A percentile compares a stretch with the other conserved stretches of the same genome.
Conservation (phyloP, 1,140 invertebrate species). For the Diuraphis noxia region DNA sequence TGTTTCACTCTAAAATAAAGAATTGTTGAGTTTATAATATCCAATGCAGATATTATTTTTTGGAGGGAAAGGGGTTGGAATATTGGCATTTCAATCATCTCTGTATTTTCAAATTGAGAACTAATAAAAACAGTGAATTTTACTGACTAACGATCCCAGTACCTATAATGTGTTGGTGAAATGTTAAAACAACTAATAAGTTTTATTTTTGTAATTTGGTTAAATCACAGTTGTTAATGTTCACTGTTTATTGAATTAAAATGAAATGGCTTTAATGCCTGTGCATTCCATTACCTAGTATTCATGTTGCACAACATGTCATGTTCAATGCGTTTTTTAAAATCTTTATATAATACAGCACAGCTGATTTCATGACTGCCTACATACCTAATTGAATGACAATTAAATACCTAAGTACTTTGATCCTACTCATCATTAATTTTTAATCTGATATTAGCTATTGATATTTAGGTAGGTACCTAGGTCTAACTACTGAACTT, state of each 20-base stretch:
- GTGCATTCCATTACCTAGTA: not conserved
- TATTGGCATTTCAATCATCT: not conserved
- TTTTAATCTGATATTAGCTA: not conserved
- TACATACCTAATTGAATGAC: not conserved
- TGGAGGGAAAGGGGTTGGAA: not conserved
- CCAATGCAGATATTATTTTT: not conserved
- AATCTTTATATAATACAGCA: not conserved
- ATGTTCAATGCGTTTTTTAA: constrained; percentile 7
- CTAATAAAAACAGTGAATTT: not conserved
- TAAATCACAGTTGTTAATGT: not conserved
- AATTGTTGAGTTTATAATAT: not conserved
- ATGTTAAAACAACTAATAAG: not conserved
- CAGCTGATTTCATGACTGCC: constrained; percentile 7
- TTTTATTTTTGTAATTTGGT: not conserved
- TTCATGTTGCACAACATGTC: not conserved
- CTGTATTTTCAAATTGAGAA: too few species aligned
- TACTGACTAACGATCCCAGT: not conserved
- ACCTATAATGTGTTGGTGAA: not conserved
- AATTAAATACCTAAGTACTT: not conserved
- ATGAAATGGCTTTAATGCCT: not conserved
- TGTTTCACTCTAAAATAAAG: not conserved
- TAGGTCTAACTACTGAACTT: not conserved
- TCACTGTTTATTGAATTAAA: not conserved
- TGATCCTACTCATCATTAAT: not conserved
- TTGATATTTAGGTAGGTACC: not conserved